Evolutionary conservation across 2,113 vertebrate species (phyloP).

Genomic region (Diadophis punctatus): DNA sequence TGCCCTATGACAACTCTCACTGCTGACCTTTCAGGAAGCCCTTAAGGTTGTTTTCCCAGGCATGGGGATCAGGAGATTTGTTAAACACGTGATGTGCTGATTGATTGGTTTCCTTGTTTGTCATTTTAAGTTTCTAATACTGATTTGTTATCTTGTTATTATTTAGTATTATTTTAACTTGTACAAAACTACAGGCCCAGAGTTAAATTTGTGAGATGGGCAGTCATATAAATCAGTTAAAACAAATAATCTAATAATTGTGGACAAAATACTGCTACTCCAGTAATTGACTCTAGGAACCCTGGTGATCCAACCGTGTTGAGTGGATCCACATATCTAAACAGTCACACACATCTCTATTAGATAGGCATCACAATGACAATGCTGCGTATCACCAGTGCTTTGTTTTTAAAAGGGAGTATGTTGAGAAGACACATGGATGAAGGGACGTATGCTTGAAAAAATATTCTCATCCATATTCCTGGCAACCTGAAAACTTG

Average conservation of each 20-base stretch:
- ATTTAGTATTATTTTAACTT: neutral
- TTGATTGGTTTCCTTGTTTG: neutral
- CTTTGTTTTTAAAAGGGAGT: neutral
- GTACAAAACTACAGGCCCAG: neutral
- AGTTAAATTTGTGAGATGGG: neutral
- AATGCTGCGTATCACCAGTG: neutral
- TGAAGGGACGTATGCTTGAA: neutral
- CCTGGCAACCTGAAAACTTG: neutral
- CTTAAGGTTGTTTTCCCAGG: neutral
- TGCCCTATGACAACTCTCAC: neutral
- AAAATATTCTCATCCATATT: neutral
- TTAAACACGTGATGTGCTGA: neutral
- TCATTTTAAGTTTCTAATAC: neutral
- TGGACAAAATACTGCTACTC: neutral
- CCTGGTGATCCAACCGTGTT: neutral
- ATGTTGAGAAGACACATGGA: neutral
- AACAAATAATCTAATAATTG: neutral
- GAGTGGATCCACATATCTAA: neutral
- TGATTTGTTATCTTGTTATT: neutral
- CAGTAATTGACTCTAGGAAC: neutral
- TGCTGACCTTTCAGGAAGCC: neutral
- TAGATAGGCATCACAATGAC: neutral
- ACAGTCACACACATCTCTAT: neutral
- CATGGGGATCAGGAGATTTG: neutral
- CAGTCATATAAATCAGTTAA: neutral